phyloP scores from a whole-genome alignment of 2,888 invertebrate species.

The Frankliniella fusca region DNA sequence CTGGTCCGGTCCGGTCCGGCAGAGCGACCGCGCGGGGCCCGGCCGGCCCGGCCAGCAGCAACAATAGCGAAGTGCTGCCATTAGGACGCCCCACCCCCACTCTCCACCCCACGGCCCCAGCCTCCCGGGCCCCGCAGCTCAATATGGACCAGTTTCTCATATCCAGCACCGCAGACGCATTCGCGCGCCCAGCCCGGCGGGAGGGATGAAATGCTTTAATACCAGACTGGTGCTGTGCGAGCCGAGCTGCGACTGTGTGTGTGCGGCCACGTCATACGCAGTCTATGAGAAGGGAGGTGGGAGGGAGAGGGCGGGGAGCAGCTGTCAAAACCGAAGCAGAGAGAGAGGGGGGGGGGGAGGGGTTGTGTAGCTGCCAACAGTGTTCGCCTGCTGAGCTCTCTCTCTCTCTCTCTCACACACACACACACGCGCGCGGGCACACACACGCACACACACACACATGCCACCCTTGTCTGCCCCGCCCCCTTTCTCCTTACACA shows the following conservation, averaged over 20 bases:
- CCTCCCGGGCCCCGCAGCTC: not conserved
- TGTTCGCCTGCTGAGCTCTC: not conserved
- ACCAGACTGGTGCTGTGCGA: not conserved
- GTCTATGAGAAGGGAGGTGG: not conserved
- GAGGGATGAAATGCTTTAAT: not conserved
- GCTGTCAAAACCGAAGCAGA: not conserved
- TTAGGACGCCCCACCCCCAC: not conserved
- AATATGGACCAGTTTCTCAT: too few relatives aligned
- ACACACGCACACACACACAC: not conserved
- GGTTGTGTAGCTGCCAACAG: not conserved
- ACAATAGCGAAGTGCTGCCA: constrained; percentile 5
- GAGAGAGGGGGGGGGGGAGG: not conserved
- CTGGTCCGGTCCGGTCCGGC: not conserved
- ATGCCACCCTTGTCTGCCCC: not conserved
- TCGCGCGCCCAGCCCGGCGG: not conserved
- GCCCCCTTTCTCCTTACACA: not conserved
- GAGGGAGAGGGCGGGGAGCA: not conserved
- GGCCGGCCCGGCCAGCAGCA: not conserved
- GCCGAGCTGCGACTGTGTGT: too few relatives aligned
- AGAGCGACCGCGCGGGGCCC: not conserved
- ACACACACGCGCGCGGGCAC: not conserved
- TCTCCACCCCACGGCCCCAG: not conserved
- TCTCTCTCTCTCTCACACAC: not conserved
- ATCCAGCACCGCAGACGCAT: too few relatives aligned
- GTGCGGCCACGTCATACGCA: not conserved